Percentiles rank a stretch among this genome's conserved stretches.
Conservation (phyloP, 2,113 vertebrate species). For the Phyllostomus hastatus region DNA sequence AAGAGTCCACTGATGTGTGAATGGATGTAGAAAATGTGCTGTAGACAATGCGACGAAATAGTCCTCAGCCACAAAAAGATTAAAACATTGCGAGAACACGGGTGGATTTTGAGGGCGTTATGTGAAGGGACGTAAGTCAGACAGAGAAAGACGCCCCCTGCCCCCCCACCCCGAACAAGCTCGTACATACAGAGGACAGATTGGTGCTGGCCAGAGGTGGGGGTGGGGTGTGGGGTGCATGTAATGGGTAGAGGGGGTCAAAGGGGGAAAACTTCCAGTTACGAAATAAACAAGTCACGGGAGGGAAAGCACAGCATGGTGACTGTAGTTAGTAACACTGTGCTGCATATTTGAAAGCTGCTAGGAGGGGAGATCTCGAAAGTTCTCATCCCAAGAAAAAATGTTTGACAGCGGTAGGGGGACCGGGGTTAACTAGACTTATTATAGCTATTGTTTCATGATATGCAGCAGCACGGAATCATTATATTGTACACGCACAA, state of each 20-base stretch:
- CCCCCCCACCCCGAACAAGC: not conserved
- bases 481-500: not conserved
- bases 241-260: not conserved
- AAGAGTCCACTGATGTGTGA: not conserved
- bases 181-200: not conserved
- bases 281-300: not conserved
- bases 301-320: not conserved
- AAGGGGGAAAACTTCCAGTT: not conserved
- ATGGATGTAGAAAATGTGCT: not conserved
- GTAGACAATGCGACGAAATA: not conserved
- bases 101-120: not conserved
- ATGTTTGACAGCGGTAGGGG: not conserved
- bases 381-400: not conserved
- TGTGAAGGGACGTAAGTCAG: not conserved
- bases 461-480: not conserved
- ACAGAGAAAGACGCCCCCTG: not conserved
- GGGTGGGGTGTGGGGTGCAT: not conserved
- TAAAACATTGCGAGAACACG: not conserved
- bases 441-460: not conserved
- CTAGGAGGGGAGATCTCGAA: not conserved
- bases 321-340: not conserved
- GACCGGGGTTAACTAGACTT: not conserved
- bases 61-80: not conserved
- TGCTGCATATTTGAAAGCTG: not conserved
- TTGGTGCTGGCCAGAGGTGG: not conserved